These are phyloP conservation scores for Plectus sambesii DNA, from an alignment of 1,140 invertebrate genomes.

Conservation along the genomic window DNA sequence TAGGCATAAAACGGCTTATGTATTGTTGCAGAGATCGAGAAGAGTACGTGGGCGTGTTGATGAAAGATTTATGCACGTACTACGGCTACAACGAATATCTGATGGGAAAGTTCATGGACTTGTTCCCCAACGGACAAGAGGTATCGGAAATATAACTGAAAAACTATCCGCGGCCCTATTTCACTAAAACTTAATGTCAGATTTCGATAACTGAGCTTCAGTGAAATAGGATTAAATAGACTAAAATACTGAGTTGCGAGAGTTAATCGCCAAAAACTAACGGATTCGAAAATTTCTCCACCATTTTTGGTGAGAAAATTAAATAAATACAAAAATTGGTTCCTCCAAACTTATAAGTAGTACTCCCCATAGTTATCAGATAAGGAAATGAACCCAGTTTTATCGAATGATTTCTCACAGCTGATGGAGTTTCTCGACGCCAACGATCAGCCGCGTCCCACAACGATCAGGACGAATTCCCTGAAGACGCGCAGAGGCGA, in stretches of 20 bases:
- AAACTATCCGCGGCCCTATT: neutral
- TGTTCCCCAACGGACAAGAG: constrained; percentile 60
- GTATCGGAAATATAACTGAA: constrained; percentile 12
- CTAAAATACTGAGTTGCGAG: neutral
- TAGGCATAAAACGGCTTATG: constrained; percentile 7
- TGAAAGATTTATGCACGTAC: constrained; percentile 76
- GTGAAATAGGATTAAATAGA: neutral
- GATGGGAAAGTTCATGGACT: constrained; percentile 81
- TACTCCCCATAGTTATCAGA: neutral
- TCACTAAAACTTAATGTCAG: neutral
- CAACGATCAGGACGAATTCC: constrained; percentile 90
- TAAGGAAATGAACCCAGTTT: too few relatives aligned
- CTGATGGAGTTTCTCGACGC: constrained; percentile 90
- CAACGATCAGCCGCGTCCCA: constrained; percentile 81
- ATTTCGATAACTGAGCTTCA: neutral
- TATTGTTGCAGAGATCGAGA: neutral
- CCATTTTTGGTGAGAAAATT: neutral
- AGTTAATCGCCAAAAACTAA: neutral
- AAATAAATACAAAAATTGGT: neutral
- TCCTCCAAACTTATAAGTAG: neutral
- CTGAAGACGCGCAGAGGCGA: constrained; percentile 84
- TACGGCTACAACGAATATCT: constrained; percentile 94
- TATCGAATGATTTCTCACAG: too few relatives aligned
- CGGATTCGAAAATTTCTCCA: neutral
- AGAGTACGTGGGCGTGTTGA: constrained; percentile 49